Evolutionary conservation across 2,888 invertebrate species (phyloP).

Genomic region (Dryadula phaetusa): DNA sequence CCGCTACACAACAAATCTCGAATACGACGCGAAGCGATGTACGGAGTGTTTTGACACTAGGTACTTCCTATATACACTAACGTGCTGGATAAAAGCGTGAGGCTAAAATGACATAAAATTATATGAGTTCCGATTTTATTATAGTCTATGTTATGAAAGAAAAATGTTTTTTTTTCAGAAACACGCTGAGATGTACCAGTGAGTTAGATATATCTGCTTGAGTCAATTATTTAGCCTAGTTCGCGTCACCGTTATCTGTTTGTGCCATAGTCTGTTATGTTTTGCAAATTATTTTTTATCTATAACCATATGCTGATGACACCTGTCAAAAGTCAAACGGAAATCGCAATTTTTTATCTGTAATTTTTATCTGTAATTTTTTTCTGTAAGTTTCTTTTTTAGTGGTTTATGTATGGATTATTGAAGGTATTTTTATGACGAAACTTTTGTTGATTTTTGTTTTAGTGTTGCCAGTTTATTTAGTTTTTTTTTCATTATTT

Average conservation of each 20-base stretch:
- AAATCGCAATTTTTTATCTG: conserved; percentile 1
- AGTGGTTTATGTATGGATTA: not conserved
- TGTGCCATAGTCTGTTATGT: conserved; percentile 40
- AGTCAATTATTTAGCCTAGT: conserved; percentile 44
- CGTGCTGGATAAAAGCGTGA: too few relatives aligned
- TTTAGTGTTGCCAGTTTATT: conserved; percentile 3
- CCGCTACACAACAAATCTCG: too few relatives aligned
- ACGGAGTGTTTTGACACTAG: too few relatives aligned
- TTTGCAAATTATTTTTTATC: conserved; percentile 13
- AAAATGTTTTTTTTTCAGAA: conserved; percentile 32
- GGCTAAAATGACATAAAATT: too few relatives aligned
- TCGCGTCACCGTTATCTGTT: conserved; percentile 25
- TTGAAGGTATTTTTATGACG: conserved; percentile 3
- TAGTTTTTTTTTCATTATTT: not conserved
- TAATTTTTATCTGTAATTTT: too few relatives aligned
- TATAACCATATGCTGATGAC: not conserved
- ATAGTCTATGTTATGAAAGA: too few relatives aligned
- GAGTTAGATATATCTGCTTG: conserved; percentile 29
- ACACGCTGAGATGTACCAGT: conserved; percentile 30
- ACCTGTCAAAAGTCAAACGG: not conserved
- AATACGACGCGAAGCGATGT: too few relatives aligned
- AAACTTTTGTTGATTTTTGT: not conserved
- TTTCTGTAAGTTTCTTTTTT: not conserved
- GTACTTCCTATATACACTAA: too few relatives aligned
- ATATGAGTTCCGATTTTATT: too few relatives aligned